These are phyloP conservation scores for Chondrosia reniformis DNA, from an alignment of 37 sponge, comb jelly and placozoan species.

Conservation along the genomic window DNA sequence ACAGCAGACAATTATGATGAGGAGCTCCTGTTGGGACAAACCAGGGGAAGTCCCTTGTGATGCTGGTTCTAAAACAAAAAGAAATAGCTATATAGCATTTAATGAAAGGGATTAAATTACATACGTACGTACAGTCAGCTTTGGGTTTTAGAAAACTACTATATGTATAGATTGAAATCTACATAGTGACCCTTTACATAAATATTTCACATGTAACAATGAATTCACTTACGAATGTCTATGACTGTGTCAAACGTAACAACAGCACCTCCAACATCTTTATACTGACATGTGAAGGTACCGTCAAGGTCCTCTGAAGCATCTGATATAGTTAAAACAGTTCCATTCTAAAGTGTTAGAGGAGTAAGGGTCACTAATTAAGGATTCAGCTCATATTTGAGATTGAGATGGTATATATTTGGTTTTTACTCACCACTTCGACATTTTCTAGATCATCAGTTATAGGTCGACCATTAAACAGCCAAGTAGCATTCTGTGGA, in stretches of 20 bases:
- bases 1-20: slow-evolving; percentile 15
- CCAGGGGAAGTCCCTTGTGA: not conserved
- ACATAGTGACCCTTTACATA: no score
- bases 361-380: not conserved
- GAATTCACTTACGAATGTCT: no score
- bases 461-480: not conserved
- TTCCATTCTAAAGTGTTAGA: not conserved
- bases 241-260: not conserved
- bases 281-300: not conserved
- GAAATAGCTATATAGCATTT: not conserved
- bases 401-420: not conserved
- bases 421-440: not conserved
- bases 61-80: not conserved
- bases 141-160: no score
- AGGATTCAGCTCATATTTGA: not conserved
- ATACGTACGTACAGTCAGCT: no score
- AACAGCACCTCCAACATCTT: not conserved
- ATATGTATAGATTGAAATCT: no score
- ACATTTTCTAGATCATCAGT: not conserved
- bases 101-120: no score
- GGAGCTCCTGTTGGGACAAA: not conserved
- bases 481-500: not conserved
- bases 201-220: no score
- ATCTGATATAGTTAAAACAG: not conserved
- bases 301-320: not conserved